phyloP scores from a whole-genome alignment of 2,797 vertebrate species.

The Sebastes itinus region DNA sequence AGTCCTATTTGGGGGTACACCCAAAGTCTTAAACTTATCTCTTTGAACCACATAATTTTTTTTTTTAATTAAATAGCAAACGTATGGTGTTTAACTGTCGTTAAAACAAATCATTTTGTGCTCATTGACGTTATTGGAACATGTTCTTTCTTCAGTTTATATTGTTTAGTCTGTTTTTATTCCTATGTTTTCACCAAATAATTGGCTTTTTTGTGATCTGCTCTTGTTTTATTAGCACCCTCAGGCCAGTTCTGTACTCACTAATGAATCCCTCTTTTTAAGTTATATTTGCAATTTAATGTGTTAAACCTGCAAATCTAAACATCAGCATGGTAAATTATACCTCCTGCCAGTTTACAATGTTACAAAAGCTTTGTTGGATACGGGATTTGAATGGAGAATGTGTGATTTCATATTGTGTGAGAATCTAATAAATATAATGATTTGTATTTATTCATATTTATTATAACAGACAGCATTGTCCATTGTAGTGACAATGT shows the following conservation, averaged over 20 bases:
- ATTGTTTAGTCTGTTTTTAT: slow-evolving; percentile 5
- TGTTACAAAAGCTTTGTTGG: background rate
- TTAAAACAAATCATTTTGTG: background rate
- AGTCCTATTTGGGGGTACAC: background rate
- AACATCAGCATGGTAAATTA: slow-evolving; percentile 1
- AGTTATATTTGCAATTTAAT: slow-evolving; percentile 11
- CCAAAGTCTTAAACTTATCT: background rate
- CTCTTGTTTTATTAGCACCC: slow-evolving; percentile 30
- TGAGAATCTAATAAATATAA: background rate
- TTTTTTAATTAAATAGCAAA: slow-evolving; percentile 2
- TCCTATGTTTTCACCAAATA: slow-evolving; percentile 28
- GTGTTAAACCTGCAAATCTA: slow-evolving; percentile 8
- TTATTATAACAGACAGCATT: background rate
- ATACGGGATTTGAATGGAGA: background rate
- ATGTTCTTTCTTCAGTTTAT: background rate
- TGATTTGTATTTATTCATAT: background rate
- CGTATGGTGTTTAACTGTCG: background rate
- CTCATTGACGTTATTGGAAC: background rate
- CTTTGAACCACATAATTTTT: background rate
- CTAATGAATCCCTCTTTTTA: slow-evolving; percentile 26
- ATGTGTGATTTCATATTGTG: background rate
- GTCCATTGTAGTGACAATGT: background rate
- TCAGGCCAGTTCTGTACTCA: slow-evolving; percentile 16
- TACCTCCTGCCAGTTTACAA: background rate
- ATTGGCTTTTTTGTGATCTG: slow-evolving; percentile 6